These are phyloP conservation scores for Echeneis naucrates DNA, from an alignment of 2,797 vertebrate genomes.

Conservation along the genomic window DNA sequence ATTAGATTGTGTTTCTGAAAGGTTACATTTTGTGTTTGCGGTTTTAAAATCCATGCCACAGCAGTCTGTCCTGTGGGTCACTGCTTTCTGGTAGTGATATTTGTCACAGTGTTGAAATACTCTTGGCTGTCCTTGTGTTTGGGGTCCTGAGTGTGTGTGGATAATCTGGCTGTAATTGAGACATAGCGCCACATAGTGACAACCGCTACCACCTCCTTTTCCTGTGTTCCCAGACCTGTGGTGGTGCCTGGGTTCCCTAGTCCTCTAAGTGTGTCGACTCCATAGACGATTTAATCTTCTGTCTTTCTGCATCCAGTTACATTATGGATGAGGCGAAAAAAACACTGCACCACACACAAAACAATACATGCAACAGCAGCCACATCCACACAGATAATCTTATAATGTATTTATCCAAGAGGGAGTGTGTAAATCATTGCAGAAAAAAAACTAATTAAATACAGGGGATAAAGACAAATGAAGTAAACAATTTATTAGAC, in stretches of 20 bases:
- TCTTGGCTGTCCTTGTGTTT: conserved; percentile 30
- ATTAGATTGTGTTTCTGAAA: conserved; percentile 29
- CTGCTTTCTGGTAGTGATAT: conserved; percentile 41
- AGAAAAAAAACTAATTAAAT: conserved; percentile 28
- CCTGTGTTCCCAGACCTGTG: conserved; percentile 3
- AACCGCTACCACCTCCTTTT: conserved; percentile 20
- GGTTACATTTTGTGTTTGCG: conserved; percentile 36
- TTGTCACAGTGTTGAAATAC: conserved; percentile 55
- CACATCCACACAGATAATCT: conserved; percentile 24
- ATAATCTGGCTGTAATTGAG: conserved; percentile 39
- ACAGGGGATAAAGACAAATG: conserved; percentile 5
- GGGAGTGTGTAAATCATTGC: conserved; percentile 14
- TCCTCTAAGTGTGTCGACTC: conserved; percentile 29
- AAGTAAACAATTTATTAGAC: too few species aligned
- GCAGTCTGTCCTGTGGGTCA: conserved; percentile 28
- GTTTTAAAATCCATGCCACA: conserved; percentile 30
- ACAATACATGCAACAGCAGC: conserved; percentile 8
- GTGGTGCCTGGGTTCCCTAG: conserved; percentile 13
- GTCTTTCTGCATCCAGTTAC: conserved; percentile 41
- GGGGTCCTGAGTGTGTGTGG: not conserved
- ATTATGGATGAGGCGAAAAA: conserved; percentile 34
- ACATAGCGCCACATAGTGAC: too few species aligned
- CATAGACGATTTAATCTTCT: conserved; percentile 43
- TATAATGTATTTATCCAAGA: conserved; percentile 32
- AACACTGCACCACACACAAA: conserved; percentile 7